phyloP scores from a whole-genome alignment of 2,888 invertebrate genomes.

The Acleris cristana region DNA sequence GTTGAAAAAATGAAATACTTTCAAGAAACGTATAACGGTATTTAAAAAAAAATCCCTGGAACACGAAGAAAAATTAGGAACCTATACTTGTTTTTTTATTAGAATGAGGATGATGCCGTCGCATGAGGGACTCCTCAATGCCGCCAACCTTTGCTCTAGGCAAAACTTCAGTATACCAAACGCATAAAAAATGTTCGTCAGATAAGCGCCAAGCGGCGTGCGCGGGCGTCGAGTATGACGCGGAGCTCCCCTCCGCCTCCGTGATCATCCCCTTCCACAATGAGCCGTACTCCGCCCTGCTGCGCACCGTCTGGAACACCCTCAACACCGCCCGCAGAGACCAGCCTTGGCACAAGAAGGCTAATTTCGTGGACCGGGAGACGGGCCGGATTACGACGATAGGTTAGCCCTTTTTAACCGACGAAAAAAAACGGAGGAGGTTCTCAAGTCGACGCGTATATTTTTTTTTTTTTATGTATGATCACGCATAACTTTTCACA shows the following conservation, averaged over 20 bases:
- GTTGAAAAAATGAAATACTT: too few species aligned
- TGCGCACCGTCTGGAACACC: constrained; percentile 95
- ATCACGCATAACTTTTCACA: too few species aligned
- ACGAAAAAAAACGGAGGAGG: too few species aligned
- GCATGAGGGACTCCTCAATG: too few species aligned
- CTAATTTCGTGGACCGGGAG: constrained; percentile 59
- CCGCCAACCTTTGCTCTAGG: too few species aligned
- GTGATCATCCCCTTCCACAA: constrained; percentile 95
- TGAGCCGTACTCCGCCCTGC: constrained; percentile 93
- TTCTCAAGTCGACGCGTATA: too few species aligned
- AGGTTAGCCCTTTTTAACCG: constrained; percentile 54
- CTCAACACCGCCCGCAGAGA: constrained; percentile 87
- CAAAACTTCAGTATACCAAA: too few species aligned
- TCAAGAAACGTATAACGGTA: too few species aligned
- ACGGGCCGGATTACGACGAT: constrained; percentile 58
- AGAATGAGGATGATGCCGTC: too few species aligned
- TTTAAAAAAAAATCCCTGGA: too few species aligned
- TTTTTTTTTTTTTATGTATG: too few species aligned
- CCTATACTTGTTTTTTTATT: too few species aligned
- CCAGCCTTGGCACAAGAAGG: constrained; percentile 63
- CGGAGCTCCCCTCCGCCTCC: constrained; percentile 88
- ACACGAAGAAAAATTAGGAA: constrained; percentile 4
- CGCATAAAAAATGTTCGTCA: constrained; percentile 39
- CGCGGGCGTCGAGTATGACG: constrained; percentile 68
- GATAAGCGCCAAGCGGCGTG: constrained; percentile 75